Conservation (phyloP, 2,888 invertebrate species). For the Sericinus montela region DNA sequence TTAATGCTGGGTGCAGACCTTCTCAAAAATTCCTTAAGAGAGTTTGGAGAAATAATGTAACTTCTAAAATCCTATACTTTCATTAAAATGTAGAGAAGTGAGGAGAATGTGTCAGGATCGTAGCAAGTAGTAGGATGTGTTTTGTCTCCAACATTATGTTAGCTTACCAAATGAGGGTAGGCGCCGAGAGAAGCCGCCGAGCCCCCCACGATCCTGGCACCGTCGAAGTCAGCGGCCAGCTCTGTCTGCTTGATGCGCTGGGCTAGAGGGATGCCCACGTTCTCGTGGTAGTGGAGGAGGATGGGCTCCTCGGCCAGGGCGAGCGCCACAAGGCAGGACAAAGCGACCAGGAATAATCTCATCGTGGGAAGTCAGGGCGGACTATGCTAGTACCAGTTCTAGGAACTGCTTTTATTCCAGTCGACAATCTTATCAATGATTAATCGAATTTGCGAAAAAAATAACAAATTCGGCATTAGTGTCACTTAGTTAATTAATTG, state of each 20-base stretch:
- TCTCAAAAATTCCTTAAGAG: too few species aligned
- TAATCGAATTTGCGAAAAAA: too few species aligned
- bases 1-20: too few species aligned
- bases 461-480: too few species aligned
- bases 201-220: slow-evolving; percentile 39
- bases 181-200: slow-evolving; percentile 24
- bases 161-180: slow-evolving; percentile 30
- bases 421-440: not conserved
- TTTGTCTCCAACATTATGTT: too few species aligned
- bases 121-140: too few species aligned
- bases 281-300: slow-evolving; percentile 34
- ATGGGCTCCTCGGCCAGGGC: slow-evolving; percentile 25
- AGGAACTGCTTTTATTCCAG: not conserved
- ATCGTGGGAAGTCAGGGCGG: slow-evolving; percentile 2
- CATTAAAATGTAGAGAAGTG: too few species aligned
- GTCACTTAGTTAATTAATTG: too few species aligned
- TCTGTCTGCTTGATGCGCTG: slow-evolving; percentile 32
- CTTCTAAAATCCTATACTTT: too few species aligned
- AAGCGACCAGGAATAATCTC: slow-evolving; percentile 20
- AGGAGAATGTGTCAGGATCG: too few species aligned
- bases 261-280: slow-evolving; percentile 36
- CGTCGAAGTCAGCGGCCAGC: slow-evolving; percentile 29
- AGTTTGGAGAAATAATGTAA: too few species aligned
- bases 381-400: not conserved
- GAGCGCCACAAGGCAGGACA: slow-evolving; percentile 21